Conservation (phyloP, 2,888 invertebrate species). For the Tetragonula carbonaria region DNA sequence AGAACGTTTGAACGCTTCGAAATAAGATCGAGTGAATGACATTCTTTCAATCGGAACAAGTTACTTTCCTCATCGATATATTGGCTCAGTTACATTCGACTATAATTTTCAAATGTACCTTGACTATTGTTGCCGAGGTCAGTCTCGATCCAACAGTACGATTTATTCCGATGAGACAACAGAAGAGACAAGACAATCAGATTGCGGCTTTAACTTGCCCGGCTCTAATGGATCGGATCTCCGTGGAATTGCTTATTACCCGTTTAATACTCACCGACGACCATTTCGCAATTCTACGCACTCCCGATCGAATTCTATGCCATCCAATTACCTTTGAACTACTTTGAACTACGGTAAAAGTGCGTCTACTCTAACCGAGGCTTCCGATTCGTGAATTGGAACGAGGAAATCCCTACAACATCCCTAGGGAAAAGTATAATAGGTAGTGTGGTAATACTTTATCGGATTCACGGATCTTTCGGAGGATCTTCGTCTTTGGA, state of each 20-base stretch:
- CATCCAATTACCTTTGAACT: slow-evolving; percentile 57
- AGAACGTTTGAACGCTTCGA: too few species aligned
- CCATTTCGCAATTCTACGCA: slow-evolving; percentile 39
- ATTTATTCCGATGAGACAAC: slow-evolving; percentile 54
- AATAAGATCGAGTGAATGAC: too few species aligned
- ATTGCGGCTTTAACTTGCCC: slow-evolving; percentile 8
- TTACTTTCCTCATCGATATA: too few species aligned
- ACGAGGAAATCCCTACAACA: slow-evolving; percentile 17
- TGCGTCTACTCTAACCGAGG: slow-evolving; percentile 43
- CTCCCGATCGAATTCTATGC: slow-evolving; percentile 59
- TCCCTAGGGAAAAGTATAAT: slow-evolving; percentile 21
- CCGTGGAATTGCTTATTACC: slow-evolving; percentile 73
- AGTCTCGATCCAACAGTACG: too few species aligned
- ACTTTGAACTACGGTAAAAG: slow-evolving; percentile 52
- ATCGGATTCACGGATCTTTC: slow-evolving; percentile 42
- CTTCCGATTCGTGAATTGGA: slow-evolving; percentile 24
- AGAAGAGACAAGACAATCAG: slow-evolving; percentile 24
- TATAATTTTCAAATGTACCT: too few species aligned
- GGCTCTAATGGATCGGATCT: slow-evolving; percentile 54
- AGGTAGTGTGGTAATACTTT: slow-evolving; percentile 26
- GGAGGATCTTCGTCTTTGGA: neutral
- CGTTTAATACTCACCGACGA: slow-evolving; percentile 66
- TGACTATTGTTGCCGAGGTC: too few species aligned
- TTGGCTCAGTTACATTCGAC: too few species aligned
- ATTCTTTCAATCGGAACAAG: too few species aligned